These are phyloP conservation scores for Apocrypta bakeri DNA, from an alignment of 1,140 invertebrate genomes.

Conservation along the genomic window DNA sequence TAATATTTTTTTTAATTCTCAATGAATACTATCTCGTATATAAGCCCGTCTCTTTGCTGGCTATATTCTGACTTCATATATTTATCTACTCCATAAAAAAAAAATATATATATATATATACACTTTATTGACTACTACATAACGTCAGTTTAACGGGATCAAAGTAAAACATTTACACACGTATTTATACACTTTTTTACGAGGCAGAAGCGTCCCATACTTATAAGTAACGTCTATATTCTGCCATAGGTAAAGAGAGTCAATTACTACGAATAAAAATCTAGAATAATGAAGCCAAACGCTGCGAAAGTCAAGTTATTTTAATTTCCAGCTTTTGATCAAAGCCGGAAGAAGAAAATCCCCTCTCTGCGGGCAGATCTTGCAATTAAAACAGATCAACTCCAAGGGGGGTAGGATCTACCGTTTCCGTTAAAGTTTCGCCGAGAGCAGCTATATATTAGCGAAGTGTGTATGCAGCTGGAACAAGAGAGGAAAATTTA, in stretches of 20 bases:
- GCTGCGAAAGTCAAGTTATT: background rate
- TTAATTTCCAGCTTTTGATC: background rate
- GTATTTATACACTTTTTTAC: no score
- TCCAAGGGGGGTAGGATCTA: background rate
- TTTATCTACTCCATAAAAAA: no score
- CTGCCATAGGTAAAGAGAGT: background rate
- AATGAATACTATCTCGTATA: background rate
- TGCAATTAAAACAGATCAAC: slow-evolving; percentile 1
- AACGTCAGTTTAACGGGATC: background rate
- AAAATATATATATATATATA: no score
- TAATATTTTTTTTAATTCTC: background rate
- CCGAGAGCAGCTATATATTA: background rate
- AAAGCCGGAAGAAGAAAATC: background rate
- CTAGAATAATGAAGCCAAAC: no score
- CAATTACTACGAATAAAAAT: background rate
- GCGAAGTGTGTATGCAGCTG: background rate
- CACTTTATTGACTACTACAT: background rate
- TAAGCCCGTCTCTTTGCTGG: no score
- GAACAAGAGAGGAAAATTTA: slow-evolving; percentile 16
- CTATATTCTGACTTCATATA: no score
- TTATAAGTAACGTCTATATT: no score
- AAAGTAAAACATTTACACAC: background rate
- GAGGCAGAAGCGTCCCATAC: no score
- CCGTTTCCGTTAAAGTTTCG: background rate
- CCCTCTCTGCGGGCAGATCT: background rate